Base-by-base conservation (phyloP, 1,140 invertebrate species). In the Diprion similis region DNA sequence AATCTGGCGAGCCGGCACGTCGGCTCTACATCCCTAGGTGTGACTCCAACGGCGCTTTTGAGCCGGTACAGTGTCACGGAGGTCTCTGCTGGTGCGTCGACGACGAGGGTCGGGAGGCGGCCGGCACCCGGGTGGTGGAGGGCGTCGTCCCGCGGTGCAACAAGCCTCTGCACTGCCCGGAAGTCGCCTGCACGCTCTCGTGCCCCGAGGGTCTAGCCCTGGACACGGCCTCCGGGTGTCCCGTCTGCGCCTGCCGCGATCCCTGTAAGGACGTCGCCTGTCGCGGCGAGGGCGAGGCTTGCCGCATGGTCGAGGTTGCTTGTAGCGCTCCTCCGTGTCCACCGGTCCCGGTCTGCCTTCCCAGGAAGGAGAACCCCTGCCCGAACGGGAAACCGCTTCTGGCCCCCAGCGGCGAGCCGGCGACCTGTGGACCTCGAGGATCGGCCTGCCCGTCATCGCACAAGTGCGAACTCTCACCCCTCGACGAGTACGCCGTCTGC, bases 21-120 rank as follows among this genome's bases (percentile, higher is more conserved):
- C 90, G 93, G 76, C 92, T 92, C 46, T 96, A 95, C 80, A 92
- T 96, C 46, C 96, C 96, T 0, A 89, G 92, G 47, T 98, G 96
- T 85, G 91, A 92, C 73, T 84, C 88, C 0, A 92, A 94, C 68
- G 96, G 96, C 8, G 90, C 90, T 18, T 98, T 94, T 85, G 90
- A 93, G 70, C 84, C 90, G 3, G 92, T 95, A 8, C 96, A 98
- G 79, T 98, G 96, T 82, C 91, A 94, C 81, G 90, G 91, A 0
- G 92, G 92, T 9, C 90, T 93, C 77, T 98, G 96, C 82, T 97
- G 96, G 96, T 98, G 96, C 86, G 95, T 97, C 0, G 95, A 97
- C 78, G 89, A 91, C 48, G 91, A 93, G 78, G 96, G 96, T 0
- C 93, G 94, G 66, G 95, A 96, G 85, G 86, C 94, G n/a, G 89